These are phyloP conservation scores for Minunthozetes semirufus DNA, from an alignment of 2,888 invertebrate genomes.

Conservation along the genomic window DNA sequence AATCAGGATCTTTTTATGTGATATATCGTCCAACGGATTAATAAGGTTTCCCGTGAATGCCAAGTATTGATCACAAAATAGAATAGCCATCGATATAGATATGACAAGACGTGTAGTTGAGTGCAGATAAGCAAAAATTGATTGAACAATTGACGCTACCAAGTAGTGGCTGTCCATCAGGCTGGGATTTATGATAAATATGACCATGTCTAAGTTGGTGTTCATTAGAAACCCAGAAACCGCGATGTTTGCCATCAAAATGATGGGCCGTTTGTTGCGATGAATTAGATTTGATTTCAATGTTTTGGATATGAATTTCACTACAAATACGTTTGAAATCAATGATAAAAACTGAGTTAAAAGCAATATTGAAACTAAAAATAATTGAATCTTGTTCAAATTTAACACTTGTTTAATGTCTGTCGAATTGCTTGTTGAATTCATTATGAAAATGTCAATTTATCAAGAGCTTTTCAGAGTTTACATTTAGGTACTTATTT, in stretches of 20 bases:
- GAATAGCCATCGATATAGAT: not conserved
- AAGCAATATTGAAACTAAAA: no score
- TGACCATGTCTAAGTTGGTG: not conserved
- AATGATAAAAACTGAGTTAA: no score
- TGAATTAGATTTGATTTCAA: no score
- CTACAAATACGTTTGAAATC: no score
- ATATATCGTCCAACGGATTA: not conserved
- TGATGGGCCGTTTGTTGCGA: not conserved
- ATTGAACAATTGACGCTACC: not conserved
- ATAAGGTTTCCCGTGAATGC: not conserved
- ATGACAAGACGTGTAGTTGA: not conserved
- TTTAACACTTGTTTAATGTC: no score
- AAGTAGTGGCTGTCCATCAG: not conserved
- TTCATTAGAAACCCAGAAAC: not conserved
- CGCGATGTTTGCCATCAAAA: not conserved
- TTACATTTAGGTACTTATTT: no score
- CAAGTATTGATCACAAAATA: not conserved
- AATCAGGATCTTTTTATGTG: not conserved
- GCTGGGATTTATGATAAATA: not conserved
- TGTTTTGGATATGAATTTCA: no score
- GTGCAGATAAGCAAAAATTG: not conserved
- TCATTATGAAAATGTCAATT: no score
- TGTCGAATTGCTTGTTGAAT: no score
- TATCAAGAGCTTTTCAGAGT: no score
- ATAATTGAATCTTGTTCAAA: no score